Evolutionary conservation across 2,888 invertebrate species (phyloP).

Genomic region (Phyllotreta cruciferae): DNA sequence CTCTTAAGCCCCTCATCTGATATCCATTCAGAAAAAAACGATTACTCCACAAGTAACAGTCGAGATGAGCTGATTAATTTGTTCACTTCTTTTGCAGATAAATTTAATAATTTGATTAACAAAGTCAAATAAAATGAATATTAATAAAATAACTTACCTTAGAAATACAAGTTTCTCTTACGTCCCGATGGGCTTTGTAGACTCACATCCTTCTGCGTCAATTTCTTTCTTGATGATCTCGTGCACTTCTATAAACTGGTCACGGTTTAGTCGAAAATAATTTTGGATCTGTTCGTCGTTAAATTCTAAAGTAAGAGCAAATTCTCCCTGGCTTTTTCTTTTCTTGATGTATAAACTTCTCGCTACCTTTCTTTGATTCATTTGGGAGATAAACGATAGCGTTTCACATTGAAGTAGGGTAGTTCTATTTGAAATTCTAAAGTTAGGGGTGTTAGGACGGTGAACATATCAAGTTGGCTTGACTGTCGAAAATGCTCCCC

Average conservation of each 20-base stretch:
- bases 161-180: conserved; percentile 33
- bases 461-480: too few relatives aligned
- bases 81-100: conserved; percentile 12
- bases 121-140: too few relatives aligned
- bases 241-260: conserved; percentile 5
- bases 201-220: conserved; percentile 28
- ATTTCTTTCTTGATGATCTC: conserved; percentile 27
- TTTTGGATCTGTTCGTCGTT: conserved; percentile 28
- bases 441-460: too few relatives aligned
- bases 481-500: too few relatives aligned
- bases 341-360: too few relatives aligned
- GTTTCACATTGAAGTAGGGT: too few relatives aligned
- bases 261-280: conserved; percentile 30
- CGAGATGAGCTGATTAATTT: conserved; percentile 13
- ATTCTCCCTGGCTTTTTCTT: conserved; percentile 6
- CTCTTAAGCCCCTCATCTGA: neutral
- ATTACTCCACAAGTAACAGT: conserved; percentile 1
- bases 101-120: conserved; percentile 15
- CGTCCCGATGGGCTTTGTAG: conserved; percentile 25
- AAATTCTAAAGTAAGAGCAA: neutral
- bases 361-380: too few relatives aligned
- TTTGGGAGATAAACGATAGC: too few relatives aligned
- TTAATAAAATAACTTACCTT: conserved; percentile 21
- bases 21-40: neutral
- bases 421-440: too few relatives aligned